Conservation (phyloP, 2,888 invertebrate genomes). For the Pteria penguin region DNA sequence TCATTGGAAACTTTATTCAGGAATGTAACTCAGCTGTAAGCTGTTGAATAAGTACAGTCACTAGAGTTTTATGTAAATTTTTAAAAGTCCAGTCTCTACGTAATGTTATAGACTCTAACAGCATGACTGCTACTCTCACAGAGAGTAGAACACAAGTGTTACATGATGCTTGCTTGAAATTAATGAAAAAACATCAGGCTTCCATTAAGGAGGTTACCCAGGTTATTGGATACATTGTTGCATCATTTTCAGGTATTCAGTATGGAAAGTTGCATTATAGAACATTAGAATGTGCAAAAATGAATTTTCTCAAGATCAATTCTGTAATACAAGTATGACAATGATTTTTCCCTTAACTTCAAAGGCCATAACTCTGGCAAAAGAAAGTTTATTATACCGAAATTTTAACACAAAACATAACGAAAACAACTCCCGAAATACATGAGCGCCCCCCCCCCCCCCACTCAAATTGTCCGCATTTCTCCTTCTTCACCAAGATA, state of each 20-base stretch:
- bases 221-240: constrained; percentile 11
- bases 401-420: too few species aligned
- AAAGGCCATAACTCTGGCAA: too few species aligned
- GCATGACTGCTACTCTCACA: constrained; percentile 2
- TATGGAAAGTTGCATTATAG: not conserved
- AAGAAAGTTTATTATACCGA: too few species aligned
- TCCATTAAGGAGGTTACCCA: constrained; percentile 7
- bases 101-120: constrained; percentile 17
- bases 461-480: too few species aligned
- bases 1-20: not conserved
- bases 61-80: not conserved
- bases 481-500: too few species aligned
- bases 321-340: too few species aligned
- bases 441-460: too few species aligned
- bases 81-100: not conserved
- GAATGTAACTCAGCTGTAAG: not conserved
- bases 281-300: not conserved
- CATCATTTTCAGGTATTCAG: constrained; percentile 15
- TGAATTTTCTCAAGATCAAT: too few species aligned
- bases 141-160: not conserved
- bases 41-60: not conserved
- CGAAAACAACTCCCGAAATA: too few species aligned
- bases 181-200: not conserved
- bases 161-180: not conserved
- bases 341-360: too few species aligned